Base-by-base conservation (phyloP, 2,888 invertebrate species). In the Masnerella sp. region DNA sequence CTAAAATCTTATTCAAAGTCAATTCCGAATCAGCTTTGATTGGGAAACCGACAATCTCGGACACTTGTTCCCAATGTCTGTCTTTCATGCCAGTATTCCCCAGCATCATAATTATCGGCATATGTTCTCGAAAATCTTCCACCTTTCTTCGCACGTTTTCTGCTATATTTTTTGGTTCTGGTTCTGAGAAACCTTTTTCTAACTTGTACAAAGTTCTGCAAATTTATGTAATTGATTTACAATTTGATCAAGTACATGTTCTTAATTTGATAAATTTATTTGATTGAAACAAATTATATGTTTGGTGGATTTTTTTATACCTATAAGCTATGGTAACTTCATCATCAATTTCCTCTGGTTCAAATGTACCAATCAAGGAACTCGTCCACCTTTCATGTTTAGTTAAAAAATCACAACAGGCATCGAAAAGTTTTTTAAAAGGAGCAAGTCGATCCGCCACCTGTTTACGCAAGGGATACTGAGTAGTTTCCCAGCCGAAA, bases 41-140 rank as follows among this genome's bases (percentile, higher is more conserved):
- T 0, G 96, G 93, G 85, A 96, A 95, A 0, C 96, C 97, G 75
- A 97, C 94, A 69, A 97, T 95, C 81, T 96, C 96, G 0, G 97
- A 96, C 8, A 98, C 93, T 88, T 94, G 93, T 81, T 96, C 95
- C 98, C 98, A 98, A 87, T 98, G 98, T 0, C 96, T 91, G 0
- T 90, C 90, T 83, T 96, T 95, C 92, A 98, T 92, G 68, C 97
- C 97, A 0, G 97, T 97, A 89, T 98, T 98, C 36, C 98, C 98
- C 20, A 98, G 88, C 0, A 96, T 97, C 87, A 94, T 93, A 18
- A 98, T 93, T 12, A 97, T 93, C 0, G 97, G 96, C 91, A 97
- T 89, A 79, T 94, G 90, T 2, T 91, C 90, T 78, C 94, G 94
- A 88, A 98, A 98, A 0, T 92, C 92, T 80, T 97, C 97, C 80